A percentile compares a stretch with the other conserved stretches of the same genome.
Conservation (phyloP, 2,797 vertebrate genomes). For the Onychomys arenicola region DNA sequence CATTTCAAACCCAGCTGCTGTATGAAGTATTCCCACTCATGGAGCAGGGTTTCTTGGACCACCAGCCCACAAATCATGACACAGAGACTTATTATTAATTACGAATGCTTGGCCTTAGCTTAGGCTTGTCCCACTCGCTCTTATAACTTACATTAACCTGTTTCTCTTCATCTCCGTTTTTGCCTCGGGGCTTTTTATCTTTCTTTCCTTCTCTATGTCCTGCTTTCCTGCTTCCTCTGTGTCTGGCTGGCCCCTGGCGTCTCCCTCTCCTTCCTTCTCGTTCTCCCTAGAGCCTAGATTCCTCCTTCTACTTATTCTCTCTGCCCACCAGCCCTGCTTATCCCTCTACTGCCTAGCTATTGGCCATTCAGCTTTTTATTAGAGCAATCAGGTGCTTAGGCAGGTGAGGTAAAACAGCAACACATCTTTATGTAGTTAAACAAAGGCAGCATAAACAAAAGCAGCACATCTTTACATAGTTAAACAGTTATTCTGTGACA, state of each 20-base stretch:
- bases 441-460: background rate
- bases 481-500: background rate
- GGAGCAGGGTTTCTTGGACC: background rate
- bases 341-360: background rate
- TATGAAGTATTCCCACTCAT: fast-evolving
- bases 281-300: too few relatives aligned
- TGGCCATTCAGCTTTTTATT: background rate
- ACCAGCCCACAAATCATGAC: background rate
- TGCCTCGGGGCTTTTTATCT: background rate
- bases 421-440: background rate
- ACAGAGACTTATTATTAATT: background rate
- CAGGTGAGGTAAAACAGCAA: background rate
- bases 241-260: background rate
- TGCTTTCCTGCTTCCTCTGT: background rate
- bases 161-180: background rate
- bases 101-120: background rate
- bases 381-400: background rate
- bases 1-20: background rate
- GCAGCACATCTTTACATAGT: background rate
- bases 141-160: background rate
- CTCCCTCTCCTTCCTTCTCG: too few relatives aligned
- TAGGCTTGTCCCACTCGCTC: background rate
- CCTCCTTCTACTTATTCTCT: too few relatives aligned
- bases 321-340: too few relatives aligned
- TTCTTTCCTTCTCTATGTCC: background rate